A percentile compares a stretch with the other conserved stretches of the same genome.
phyloP scores from a whole-genome alignment of 2,888 invertebrate genomes.

The Mesorhabditis spiculigera region DNA sequence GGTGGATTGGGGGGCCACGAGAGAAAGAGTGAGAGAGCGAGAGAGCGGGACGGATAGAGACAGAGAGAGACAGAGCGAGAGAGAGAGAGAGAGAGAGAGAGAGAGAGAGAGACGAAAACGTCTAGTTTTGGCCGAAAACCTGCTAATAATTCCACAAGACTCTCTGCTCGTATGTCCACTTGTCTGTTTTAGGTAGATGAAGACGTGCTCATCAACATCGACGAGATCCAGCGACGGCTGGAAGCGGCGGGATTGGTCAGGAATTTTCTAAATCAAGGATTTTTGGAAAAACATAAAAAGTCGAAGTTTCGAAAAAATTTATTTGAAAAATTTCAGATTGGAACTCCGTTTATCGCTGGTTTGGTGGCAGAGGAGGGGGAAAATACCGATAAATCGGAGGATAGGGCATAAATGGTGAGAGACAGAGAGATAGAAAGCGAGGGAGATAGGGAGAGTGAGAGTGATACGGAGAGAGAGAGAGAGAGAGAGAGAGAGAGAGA shows the following conservation, averaged over 20 bases:
- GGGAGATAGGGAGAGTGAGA: no score
- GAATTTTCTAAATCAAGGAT: background rate
- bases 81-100: no score
- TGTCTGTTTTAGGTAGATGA: background rate
- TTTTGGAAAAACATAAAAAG: background rate
- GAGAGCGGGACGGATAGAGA: no score
- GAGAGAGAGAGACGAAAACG: no score
- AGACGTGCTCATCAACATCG: background rate
- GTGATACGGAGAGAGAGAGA: no score
- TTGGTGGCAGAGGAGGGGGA: background rate
- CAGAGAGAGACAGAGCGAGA: background rate
- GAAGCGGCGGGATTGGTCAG: background rate
- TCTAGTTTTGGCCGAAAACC: no score
- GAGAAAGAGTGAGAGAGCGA: no score
- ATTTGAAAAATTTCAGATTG: background rate
- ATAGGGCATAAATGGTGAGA: background rate
- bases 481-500: no score
- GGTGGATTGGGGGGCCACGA: no score
- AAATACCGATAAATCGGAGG: background rate
- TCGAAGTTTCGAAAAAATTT: background rate
- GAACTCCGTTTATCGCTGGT: slow-evolving; percentile 1
- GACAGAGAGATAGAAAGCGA: no score
- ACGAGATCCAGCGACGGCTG: background rate
- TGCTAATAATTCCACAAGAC: no score
- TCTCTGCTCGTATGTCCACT: no score